Conservation (phyloP, 2,797 vertebrate species). For the Anabacerthia variegaticeps region DNA sequence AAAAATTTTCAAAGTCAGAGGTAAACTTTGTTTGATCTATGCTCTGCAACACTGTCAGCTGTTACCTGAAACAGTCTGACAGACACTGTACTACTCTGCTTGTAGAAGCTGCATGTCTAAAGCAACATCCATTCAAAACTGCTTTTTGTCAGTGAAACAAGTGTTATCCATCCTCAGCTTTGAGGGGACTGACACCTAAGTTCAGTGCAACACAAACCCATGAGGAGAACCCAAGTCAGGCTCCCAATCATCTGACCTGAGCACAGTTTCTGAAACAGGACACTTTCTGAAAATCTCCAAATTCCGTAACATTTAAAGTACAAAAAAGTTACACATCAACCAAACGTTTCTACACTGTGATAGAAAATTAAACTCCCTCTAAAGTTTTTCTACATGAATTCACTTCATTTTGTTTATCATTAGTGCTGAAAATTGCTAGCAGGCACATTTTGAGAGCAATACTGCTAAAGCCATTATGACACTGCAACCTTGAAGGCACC, state of each 20-base stretch:
- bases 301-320: background rate
- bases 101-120: background rate
- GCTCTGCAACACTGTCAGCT: background rate
- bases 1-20: background rate
- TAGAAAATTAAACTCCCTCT: background rate
- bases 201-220: accelerated
- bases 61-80: background rate
- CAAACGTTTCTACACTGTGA: background rate
- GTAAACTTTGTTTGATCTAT: background rate
- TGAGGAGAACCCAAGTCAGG: background rate
- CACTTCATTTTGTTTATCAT: background rate
- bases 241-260: background rate
- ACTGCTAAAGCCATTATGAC: background rate
- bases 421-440: background rate
- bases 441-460: background rate
- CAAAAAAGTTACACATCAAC: background rate
- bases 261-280: background rate
- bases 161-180: background rate
- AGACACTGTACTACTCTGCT: background rate
- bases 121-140: background rate
- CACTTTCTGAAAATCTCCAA: background rate
- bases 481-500: slow-evolving; percentile 28
- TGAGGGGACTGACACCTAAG: background rate
- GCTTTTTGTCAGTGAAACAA: background rate
- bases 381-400: background rate